A percentile compares a stretch with the other conserved stretches of the same genome.
Conservation (phyloP, 2,113 vertebrate species). For the Aix galericulata region DNA sequence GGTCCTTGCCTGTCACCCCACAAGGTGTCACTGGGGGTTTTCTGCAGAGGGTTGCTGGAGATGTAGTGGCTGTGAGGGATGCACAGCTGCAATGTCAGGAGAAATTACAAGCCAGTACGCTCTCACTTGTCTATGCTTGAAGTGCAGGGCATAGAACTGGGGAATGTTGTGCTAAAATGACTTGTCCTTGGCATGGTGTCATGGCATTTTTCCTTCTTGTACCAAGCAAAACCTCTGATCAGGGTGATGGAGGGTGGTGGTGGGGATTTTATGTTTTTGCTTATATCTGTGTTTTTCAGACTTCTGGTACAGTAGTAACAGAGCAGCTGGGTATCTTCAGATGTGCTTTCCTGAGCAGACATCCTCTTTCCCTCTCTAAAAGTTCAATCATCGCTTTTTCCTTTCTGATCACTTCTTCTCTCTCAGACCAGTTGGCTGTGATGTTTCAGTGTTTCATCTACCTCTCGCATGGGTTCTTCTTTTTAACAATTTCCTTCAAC, state of each 20-base stretch:
- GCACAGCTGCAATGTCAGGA: neutral
- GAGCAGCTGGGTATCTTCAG: neutral
- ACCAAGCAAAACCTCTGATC: neutral
- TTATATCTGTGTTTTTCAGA: neutral
- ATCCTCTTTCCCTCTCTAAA: neutral
- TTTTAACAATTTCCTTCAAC: neutral
- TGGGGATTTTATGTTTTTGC: neutral
- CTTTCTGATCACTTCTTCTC: neutral
- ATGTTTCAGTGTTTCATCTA: neutral
- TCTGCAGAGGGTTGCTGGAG: neutral
- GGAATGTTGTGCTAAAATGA: neutral
- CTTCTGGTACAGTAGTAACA: neutral
- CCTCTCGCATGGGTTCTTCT: neutral
- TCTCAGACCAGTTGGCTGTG: rapidly evolving
- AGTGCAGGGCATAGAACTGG: rapidly evolving
- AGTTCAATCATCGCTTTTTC: too few relatives aligned
- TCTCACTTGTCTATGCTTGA: neutral
- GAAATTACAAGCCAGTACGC: neutral
- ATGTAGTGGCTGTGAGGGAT: neutral
- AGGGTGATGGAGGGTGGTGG: neutral
- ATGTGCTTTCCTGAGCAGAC: neutral
- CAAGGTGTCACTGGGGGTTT: neutral
- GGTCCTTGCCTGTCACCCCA: rapidly evolving
- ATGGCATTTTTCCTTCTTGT: neutral
- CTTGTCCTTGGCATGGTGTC: neutral